These are phyloP conservation scores for Alcis repandata DNA, from an alignment of 2,888 invertebrate genomes.

Conservation along the genomic window DNA sequence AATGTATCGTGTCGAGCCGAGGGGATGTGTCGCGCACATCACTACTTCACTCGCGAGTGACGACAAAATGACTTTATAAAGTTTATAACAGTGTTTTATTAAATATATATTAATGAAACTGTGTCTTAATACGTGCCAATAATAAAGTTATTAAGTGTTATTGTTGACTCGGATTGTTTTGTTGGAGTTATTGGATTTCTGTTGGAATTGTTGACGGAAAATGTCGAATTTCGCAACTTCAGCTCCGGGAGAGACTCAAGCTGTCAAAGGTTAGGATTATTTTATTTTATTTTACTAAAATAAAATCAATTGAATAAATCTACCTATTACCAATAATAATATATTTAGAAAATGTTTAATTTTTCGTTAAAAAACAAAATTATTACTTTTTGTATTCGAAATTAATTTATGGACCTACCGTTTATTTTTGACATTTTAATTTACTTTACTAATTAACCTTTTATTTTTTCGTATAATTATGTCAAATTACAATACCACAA, in stretches of 20 bases:
- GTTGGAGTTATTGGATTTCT: constrained; percentile 59
- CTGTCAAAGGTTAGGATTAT: constrained; percentile 73
- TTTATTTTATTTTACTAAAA: constrained; percentile 1
- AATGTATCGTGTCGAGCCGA: constrained; percentile 61
- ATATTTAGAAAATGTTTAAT: too few relatives aligned
- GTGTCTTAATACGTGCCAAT: constrained; percentile 44
- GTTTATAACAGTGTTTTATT: constrained; percentile 19
- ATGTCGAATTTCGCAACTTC: constrained; percentile 71
- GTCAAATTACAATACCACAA: too few relatives aligned
- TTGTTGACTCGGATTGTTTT: constrained; percentile 56
- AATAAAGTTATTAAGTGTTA: constrained; percentile 54
- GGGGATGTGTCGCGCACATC: constrained; percentile 58
- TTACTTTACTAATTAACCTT: too few relatives aligned
- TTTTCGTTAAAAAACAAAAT: too few relatives aligned
- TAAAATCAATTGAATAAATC: neutral
- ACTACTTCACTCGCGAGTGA: constrained; percentile 57
- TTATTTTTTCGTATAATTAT: too few relatives aligned
- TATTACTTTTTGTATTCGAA: too few relatives aligned
- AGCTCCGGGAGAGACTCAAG: constrained; percentile 67
- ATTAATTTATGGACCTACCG: too few relatives aligned
- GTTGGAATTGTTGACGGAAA: constrained; percentile 61
- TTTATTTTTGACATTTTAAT: too few relatives aligned
- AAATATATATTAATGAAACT: constrained; percentile 29
- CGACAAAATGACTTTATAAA: constrained; percentile 57
- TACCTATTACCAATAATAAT: too few relatives aligned